A percentile compares a stretch with the other conserved stretches of the same genome.
Evolutionary conservation across 2,113 vertebrate genomes (phyloP).

Genomic region (Atrichornis clamosus): DNA sequence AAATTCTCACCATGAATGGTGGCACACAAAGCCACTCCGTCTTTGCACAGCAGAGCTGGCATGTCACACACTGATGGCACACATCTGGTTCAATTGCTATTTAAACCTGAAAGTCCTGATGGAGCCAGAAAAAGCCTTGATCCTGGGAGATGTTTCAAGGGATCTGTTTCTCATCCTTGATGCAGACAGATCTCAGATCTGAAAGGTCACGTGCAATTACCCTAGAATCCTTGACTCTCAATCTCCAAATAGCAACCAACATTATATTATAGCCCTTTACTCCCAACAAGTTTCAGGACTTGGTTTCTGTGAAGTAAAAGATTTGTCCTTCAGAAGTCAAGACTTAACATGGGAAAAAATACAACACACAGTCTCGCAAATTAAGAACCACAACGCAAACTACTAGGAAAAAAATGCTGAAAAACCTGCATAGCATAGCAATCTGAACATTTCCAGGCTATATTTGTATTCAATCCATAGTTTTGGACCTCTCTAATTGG

Average conservation of each 20-base stretch:
- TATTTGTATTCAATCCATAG: background rate
- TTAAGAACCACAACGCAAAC: background rate
- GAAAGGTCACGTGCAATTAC: background rate
- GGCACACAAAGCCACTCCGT: background rate
- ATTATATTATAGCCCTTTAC: background rate
- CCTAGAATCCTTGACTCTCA: background rate
- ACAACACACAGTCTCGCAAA: background rate
- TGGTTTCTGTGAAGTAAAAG: background rate
- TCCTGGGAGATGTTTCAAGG: background rate
- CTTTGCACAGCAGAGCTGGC: background rate
- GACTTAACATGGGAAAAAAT: background rate
- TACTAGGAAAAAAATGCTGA: background rate
- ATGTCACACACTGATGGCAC: background rate
- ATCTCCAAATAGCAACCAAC: background rate
- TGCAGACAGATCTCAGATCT: background rate
- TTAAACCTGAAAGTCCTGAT: background rate
- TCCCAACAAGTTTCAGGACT: background rate
- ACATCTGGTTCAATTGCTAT: background rate
- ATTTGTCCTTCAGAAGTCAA: background rate
- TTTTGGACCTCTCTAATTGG: background rate
- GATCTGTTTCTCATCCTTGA: background rate
- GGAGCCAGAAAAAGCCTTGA: background rate
- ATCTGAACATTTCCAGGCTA: background rate
- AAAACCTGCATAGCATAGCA: no score
- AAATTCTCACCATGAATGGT: background rate